Base-by-base conservation (phyloP, 92 coral and sea anemone genomes). In the Scolanthus callimorphus region DNA sequence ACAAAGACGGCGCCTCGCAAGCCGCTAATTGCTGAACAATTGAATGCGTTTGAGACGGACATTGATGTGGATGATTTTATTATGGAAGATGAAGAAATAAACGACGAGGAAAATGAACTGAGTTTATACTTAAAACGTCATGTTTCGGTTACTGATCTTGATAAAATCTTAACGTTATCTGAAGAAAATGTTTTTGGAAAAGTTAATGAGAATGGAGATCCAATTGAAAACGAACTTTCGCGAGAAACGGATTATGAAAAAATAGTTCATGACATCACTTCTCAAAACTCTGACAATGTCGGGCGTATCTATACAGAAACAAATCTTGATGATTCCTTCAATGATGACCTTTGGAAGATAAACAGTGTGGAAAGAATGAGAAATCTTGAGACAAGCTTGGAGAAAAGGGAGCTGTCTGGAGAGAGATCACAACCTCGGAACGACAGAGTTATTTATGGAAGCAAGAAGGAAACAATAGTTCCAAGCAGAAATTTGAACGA, bases 121-220 rank as follows among this genome's bases (percentile, higher is more conserved):
- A 82, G 77, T 62, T 27, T 83, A 38, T 86, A 65, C 62, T 63
- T 86, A 23, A 86, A 86, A 64, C 84, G 85, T 1, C 89, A 79
- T 37, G 89, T 86, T 17, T 86, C 95, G 1, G 95, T 86, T 29
- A 86, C 95, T 12, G 89, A 90, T 39, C 53, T 85, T 51, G 94
- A 77, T 29, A 78, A 71, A 62, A 67, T 81, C 17, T 62, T 77
- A 20, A 57, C 82, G 23, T 21, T 10, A 20, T 43, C 73, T 3
- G n/a, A 38, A 20, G 75, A 38, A 17, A 21, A 24, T 25, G 24
- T n/a, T 27, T 17, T 11, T 29, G 34, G 60, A 2, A 45, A 63
- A 6, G 38, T 49, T 2, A 59, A 63, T 28, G 55, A 34, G 25
- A 54, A 39, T 31, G 49, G 63, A 52, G 31, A 55, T n/a, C 25